These are phyloP conservation scores for Apamea monoglypha DNA, from an alignment of 2,888 invertebrate genomes.

Conservation along the genomic window DNA sequence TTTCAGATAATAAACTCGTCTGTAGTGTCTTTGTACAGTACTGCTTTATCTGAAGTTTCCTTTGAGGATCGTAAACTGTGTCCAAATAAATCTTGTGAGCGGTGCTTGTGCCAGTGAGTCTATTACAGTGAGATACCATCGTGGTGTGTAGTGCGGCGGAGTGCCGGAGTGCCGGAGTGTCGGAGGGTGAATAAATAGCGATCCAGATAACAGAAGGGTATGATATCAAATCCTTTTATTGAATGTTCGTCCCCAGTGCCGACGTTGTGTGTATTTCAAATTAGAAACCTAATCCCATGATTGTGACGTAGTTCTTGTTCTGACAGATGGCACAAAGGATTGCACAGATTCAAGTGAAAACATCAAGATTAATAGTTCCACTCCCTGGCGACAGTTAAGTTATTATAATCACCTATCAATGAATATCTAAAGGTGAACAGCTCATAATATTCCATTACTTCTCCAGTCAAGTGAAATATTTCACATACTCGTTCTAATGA, in stretches of 20 bases:
- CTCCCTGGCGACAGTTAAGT: not conserved
- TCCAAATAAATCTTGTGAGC: conserved; percentile 54
- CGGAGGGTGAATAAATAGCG: conserved; percentile 31
- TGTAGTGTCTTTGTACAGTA: conserved; percentile 16
- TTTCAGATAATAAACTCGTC: conserved; percentile 20
- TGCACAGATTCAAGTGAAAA: not conserved
- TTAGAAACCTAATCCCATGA: conserved; percentile 16
- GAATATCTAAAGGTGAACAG: not conserved
- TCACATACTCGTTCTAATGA: conserved; percentile 22
- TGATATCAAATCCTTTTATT: conserved; percentile 52
- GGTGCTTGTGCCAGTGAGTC: conserved; percentile 35
- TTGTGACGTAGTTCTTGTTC: not conserved
- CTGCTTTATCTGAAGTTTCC: conserved; percentile 36
- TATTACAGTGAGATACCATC: conserved; percentile 48
- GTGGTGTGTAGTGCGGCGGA: conserved; percentile 27
- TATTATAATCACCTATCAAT: not conserved
- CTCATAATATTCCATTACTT: not conserved
- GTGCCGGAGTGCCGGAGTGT: conserved; percentile 9
- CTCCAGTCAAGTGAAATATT: conserved; percentile 15
- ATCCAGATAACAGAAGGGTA: conserved; percentile 51
- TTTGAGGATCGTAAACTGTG: conserved; percentile 38
- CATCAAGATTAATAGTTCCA: not conserved
- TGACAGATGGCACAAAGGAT: conserved; percentile 3
- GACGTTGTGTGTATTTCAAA: not conserved
- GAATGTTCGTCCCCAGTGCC: conserved; percentile 23